Evolutionary conservation across 2,797 vertebrate genomes (phyloP), one percentile per base, ranked within the genome.

Genomic region (Micrastur ruficollis): DNA sequence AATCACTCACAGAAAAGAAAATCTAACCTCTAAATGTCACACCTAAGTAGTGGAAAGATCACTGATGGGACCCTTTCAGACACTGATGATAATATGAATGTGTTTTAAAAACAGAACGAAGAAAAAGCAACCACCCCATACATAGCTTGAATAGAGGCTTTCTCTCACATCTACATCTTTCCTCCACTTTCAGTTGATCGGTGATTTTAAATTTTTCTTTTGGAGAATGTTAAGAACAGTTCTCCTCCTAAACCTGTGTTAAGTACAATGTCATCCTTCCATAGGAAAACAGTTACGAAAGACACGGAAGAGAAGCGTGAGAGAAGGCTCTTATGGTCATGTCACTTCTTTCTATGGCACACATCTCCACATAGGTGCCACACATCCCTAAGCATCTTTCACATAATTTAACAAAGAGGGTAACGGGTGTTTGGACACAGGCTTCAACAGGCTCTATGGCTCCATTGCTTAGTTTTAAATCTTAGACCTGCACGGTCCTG

Each of bases 251-350:
- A 82, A 36, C 17, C 16, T 34, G 26, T 15, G 66, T 15, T 46
- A 44, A 86, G 25, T n/a, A 38, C 61, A 66, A 58, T 13, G 4
- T 19, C 40, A 23, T 32, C 42, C 27, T 75, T 52, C 31, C 78
- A 34, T 0, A 55, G 42, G 18, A 70, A 25, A 72, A 55, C 16
- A 66, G 40, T 26, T 42, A 11, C 0, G 22, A 36, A 66, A 34
- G 16, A 9, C n/a, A 50, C 0, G 2, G 27, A 73, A 42, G 21
- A 36, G 38, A 68, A 42, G 10, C 0, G 1, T 0, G 6, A 52
- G 14, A 63, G 25, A 32, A 68, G 81, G 59, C 22, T 47, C 59
- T 42, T 38, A 3, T 0, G 32, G 36, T 29, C 27, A 5, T 32
- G 32, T 70, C 22, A 8, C 12, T 50, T 40, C 42, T 50, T n/a